Evolutionary conservation across 2,888 invertebrate species (phyloP), one percentile per base, ranked within the genome.

Genomic region (Andrena marginata): DNA sequence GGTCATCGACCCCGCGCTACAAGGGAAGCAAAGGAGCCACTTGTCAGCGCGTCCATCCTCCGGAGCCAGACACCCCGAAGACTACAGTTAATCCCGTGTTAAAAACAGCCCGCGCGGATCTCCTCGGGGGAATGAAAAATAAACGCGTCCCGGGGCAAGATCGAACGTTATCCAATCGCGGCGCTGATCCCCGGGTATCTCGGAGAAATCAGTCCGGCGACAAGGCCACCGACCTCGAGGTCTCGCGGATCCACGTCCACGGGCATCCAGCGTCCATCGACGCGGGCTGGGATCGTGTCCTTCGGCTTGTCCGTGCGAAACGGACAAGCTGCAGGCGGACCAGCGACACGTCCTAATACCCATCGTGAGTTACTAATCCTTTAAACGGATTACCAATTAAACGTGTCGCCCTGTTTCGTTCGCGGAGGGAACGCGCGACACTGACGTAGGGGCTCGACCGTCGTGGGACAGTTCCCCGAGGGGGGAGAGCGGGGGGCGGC

Each of bases 311-410:
- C 91, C 89, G 87, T 90, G 91, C 90, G 91, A 91, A 90, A 89
- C 84, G 91, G 89, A 92, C 92, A 92, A 92, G 91, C 92, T 92
- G 90, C 89, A 88, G 86, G 87, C 88, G 89, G 89, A 89, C 90
- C 87, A 87, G 90, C 89, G 90, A 92, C 92, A 92, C 90, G 91
- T 93, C 90, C 91, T 93, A 92, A 93, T 91, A 90, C 92, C 92
- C 90, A 90, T 91, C 92, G 89, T 90, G 92, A 92, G 91, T 92
- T 91, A 91, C 93, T 93, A 93, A 94, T 93, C 93, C 93, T 92
- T 94, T 93, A 92, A 94, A 93, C 93, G 93, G 93, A 93, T 94
- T 93, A 93, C 91, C 93, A 94, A 94, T 93, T 93, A 93, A 93
- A 93, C 92, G 90, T 90, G 92, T 92, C 92, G 91, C 87, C 79